Evolutionary conservation across 1,140 invertebrate species (phyloP).

Genomic region (Dinothrombium tinctorium): DNA sequence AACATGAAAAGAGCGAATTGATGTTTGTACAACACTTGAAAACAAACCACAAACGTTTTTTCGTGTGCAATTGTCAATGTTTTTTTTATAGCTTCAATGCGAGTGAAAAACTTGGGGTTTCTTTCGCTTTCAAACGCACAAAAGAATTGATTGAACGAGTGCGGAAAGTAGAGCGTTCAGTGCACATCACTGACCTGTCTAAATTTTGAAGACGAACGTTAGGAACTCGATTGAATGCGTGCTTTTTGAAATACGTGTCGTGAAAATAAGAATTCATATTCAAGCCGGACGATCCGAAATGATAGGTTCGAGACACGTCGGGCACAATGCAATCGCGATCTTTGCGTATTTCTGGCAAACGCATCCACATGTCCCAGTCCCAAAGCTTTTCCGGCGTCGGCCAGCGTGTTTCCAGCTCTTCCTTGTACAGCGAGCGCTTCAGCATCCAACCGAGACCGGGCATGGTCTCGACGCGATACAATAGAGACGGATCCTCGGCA

Average conservation of each 20-base stretch:
- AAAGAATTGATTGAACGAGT: neutral
- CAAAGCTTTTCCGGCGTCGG: slow-evolving; percentile 32
- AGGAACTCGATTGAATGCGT: slow-evolving; percentile 31
- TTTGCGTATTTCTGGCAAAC: slow-evolving; percentile 29
- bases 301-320: slow-evolving; percentile 39
- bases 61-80: too few species aligned
- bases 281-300: slow-evolving; percentile 37
- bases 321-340: slow-evolving; percentile 37
- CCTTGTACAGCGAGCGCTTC: slow-evolving; percentile 31
- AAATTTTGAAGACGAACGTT: slow-evolving; percentile 29
- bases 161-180: neutral
- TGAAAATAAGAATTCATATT: slow-evolving; percentile 44
- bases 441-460: slow-evolving; percentile 40
- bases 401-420: slow-evolving; percentile 36
- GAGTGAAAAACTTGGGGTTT: too few species aligned
- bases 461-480: slow-evolving; percentile 40
- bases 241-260: slow-evolving; percentile 35
- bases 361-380: slow-evolving; percentile 51
- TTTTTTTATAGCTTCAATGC: too few species aligned
- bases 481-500: slow-evolving; percentile 27
- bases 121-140: too few species aligned
- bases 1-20: too few species aligned
- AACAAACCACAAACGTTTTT: too few species aligned
- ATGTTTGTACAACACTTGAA: too few species aligned
- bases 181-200: slow-evolving; percentile 24